A percentile compares a stretch with the other conserved stretches of the same genome.
Evolutionary conservation across 2,113 vertebrate species (phyloP).

Genomic region (Pterocles orientalis): DNA sequence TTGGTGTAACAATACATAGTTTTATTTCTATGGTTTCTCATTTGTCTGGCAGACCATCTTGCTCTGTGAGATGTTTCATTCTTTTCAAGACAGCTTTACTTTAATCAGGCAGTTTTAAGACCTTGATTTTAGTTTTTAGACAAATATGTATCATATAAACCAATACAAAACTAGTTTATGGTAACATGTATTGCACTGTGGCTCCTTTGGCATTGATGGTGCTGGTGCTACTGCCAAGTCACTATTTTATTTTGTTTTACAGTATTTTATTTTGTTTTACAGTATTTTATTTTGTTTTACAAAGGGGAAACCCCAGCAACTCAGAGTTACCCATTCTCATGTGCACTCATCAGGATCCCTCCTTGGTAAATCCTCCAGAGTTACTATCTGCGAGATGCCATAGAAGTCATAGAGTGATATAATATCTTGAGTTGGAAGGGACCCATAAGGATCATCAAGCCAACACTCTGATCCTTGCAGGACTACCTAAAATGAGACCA

Average conservation of each 20-base stretch:
- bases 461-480: too few relatives aligned
- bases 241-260: not conserved
- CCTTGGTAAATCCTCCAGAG: not conserved
- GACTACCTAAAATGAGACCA: too few relatives aligned
- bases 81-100: not conserved
- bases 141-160: not conserved
- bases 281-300: not conserved
- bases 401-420: not conserved
- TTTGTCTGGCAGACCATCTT: not conserved
- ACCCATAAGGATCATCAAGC: too few relatives aligned
- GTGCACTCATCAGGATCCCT: not conserved
- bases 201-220: not conserved
- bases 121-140: not conserved
- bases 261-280: not conserved
- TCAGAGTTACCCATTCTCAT: not conserved
- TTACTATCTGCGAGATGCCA: not conserved
- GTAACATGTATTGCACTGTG: rapidly evolving
- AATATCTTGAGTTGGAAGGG: too few relatives aligned
- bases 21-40: not conserved
- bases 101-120: not conserved
- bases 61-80: not conserved
- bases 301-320: not conserved
- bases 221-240: not conserved
- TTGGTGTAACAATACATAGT: rapidly evolving
- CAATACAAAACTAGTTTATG: not conserved